Base-by-base conservation (phyloP, 1,140 invertebrate species). In the Chrysoperla carnea region DNA sequence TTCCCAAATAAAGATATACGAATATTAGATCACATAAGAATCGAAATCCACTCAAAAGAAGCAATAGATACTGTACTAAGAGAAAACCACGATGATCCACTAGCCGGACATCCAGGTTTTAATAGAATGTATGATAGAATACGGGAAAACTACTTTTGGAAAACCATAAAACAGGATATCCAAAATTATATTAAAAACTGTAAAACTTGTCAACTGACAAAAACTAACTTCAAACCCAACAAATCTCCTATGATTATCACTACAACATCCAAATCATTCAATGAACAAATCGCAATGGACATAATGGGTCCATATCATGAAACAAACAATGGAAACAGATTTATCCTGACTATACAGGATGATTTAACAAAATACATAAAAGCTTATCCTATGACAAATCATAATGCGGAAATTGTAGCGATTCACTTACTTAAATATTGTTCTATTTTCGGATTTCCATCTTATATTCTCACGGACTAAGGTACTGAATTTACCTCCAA, bases 391-490 rank as follows among this genome's bases (percentile, higher is more conserved):
- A 45, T 55, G 6, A n/a, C 28, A 14, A 55, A 55, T 47, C 51
- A 52, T 37, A 50, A 58, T 50, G 40, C 58, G 7, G 15, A 31
- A 47, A 53, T 50, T 8, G 50, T 60, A 12, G 53, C 58, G 7
- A 44, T 49, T 15, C 38, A 37, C 13, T 44, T 54, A 28, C 37
- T 38, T 15, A 43, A 50, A 40, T 52, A 53, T 35, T 45, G 51
- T 36, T 42, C 36, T 23, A 36, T 33, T 7, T 55, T 60, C 49
- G 59, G 58, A 8, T 56, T 57, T 8, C 58, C 58, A 6, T 42
- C 52, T 48, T 41, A 28, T 0, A 50, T 62, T 8, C 38, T 61
- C 0, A 52, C 53, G 0, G 60, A 63, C 43, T 44, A 55, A 51
- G 57, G 57, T 6, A 41, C 47, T n/a, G 51, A 62, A 17, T 55